Base-by-base conservation (phyloP, 1,140 invertebrate species). In the Drosophila nasuta region DNA sequence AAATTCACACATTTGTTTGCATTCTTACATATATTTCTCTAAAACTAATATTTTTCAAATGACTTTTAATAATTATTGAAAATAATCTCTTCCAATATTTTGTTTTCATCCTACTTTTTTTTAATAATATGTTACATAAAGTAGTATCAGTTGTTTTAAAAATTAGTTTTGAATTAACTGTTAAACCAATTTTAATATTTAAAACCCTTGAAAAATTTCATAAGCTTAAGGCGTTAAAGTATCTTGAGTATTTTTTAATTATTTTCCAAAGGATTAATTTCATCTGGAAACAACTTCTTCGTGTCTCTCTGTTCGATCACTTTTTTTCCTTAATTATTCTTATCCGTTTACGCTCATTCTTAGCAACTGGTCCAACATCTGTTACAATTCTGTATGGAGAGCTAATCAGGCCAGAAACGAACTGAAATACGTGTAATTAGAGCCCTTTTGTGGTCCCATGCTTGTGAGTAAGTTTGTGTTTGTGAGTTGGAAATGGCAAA, bases 341-440 rank as follows among this genome's bases (percentile, higher is more conserved):
- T 77, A 87, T 87, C 71, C 75, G 82, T 82, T 86, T 25, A 25
- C 20, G 20, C 20, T 25, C 20, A 25, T 58, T 28, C n/a, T 10
- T 57, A 58, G 25, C 41, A 59, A 38, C 79, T 75, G 59, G 43
- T 43, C 45, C 17, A 76, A 79, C 82, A 86, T 87, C 82, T 86
- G 82, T 82, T 79, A 87, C 77, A 72, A 76, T 86, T 85, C 13
- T 38, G 45, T 75, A 20, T 56, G 62, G 15, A 20, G 38, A 33
- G 57, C 49, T 77, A 68, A 81, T 77, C 70, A 59, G 72, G 64
- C 51, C 60, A 17, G 48, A 60, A 80, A 51, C 59, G 46, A 77
- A 71, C 66, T 28, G n/a, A 87, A 72, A 66, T 80, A 68, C 64
- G 64, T 85, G 79, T 82, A 86, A 86, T 87, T 87, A 77, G 72